These are phyloP conservation scores for Caradrina kadenii DNA, from an alignment of 2,888 invertebrate genomes.

Conservation along the genomic window DNA sequence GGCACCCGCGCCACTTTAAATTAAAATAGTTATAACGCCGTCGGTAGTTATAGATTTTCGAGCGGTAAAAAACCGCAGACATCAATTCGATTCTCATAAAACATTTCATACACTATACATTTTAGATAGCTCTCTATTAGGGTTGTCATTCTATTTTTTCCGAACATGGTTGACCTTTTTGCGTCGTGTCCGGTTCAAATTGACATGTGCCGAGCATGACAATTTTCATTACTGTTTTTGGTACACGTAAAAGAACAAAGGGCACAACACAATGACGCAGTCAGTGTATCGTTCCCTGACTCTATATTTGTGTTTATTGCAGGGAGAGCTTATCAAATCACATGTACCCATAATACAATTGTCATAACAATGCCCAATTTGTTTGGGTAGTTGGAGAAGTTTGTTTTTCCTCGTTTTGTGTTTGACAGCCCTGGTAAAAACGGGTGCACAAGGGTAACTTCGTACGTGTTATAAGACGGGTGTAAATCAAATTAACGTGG, in stretches of 20 bases:
- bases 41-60: constrained; percentile 16
- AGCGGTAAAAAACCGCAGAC: constrained; percentile 12
- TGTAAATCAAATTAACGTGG: constrained; percentile 56
- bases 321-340: constrained; percentile 19
- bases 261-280: constrained; percentile 1
- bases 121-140: constrained; percentile 8
- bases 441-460: constrained; percentile 30
- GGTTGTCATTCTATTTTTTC: constrained; percentile 22
- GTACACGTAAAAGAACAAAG: constrained; percentile 38
- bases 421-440: constrained; percentile 40
- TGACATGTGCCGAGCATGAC: constrained; percentile 38
- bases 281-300: constrained; percentile 3
- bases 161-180: constrained; percentile 30
- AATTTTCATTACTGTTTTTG: constrained; percentile 48
- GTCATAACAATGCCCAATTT: constrained; percentile 48
- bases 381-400: constrained; percentile 35
- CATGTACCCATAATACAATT: constrained; percentile 13
- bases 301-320: constrained; percentile 12
- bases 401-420: constrained; percentile 39
- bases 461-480: constrained; percentile 38
- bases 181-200: constrained; percentile 31
- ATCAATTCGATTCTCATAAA: constrained; percentile 28
- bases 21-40: constrained; percentile 21
- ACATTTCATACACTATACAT: constrained; percentile 8
- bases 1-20: constrained; percentile 26